A percentile compares a stretch with the other conserved stretches of the same genome.
Conservation (phyloP, 2,113 vertebrate species). For the Psittacula cyanocephala region DNA sequence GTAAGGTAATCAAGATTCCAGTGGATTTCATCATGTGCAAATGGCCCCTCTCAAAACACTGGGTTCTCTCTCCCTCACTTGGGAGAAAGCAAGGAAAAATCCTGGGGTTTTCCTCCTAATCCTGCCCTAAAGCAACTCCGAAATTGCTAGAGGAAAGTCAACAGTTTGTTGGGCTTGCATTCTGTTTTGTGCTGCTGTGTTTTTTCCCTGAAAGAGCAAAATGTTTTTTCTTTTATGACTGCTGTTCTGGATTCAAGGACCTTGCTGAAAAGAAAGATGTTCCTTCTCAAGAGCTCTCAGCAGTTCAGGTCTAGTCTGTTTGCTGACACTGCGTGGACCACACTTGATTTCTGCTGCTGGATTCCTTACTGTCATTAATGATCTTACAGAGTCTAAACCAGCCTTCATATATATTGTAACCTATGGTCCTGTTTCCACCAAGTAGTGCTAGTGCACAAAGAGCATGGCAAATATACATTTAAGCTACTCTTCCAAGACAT, state of each 20-base stretch:
- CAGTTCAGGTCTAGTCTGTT: not conserved
- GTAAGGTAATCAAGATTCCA: not conserved
- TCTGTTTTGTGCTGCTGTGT: not conserved
- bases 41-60: not conserved
- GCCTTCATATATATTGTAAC: not conserved
- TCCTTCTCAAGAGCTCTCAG: not conserved
- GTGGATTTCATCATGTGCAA: not conserved
- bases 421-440: not conserved
- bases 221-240: not conserved
- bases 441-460: not conserved
- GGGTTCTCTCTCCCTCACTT: not conserved
- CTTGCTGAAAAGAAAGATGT: not conserved
- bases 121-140: not conserved
- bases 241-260: not conserved
- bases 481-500: not conserved
- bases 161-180: not conserved
- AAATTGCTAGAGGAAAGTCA: not conserved
- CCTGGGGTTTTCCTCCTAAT: not conserved
- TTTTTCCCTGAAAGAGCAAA: not conserved
- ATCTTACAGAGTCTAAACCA: not conserved
- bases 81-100: not conserved
- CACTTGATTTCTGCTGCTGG: not conserved
- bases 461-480: not conserved
- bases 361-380: not conserved
- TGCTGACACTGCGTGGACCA: not conserved